phyloP scores from a whole-genome alignment of 2,113 vertebrate species.

The Oriolus oriolus region DNA sequence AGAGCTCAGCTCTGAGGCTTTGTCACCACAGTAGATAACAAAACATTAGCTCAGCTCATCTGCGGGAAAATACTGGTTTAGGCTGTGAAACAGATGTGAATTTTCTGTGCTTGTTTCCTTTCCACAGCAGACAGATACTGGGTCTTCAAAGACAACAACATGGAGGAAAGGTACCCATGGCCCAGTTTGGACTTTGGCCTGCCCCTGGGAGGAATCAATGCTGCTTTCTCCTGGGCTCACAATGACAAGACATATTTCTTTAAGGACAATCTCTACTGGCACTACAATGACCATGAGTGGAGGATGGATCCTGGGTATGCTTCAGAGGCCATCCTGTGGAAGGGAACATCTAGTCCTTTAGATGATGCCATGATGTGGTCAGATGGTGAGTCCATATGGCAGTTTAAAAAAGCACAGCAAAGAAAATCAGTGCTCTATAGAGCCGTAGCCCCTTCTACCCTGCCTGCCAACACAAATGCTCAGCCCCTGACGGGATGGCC shows the following conservation, averaged over 20 bases:
- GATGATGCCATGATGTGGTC: slow-evolving; percentile 96
- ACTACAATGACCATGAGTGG: slow-evolving; percentile 84
- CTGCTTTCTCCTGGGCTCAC: slow-evolving; percentile 90
- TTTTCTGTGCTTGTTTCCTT: slow-evolving; percentile 7
- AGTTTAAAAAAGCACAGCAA: neutral
- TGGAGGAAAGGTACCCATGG: slow-evolving; percentile 92
- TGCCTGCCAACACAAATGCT: neutral
- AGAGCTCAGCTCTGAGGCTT: neutral
- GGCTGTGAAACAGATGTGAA: neutral
- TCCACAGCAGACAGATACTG: slow-evolving; percentile 90
- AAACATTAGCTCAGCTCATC: neutral
- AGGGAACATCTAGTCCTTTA: slow-evolving; percentile 82
- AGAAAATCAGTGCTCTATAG: neutral
- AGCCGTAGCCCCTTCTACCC: neutral
- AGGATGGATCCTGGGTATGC: slow-evolving; percentile 91
- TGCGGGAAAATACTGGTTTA: neutral
- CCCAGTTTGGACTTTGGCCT: slow-evolving; percentile 89
- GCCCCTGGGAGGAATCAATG: slow-evolving; percentile 84
- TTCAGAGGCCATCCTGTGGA: slow-evolving; percentile 84
- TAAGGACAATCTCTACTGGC: slow-evolving; percentile 89
- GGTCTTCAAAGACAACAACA: slow-evolving; percentile 94
- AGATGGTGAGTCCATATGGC: slow-evolving; percentile 78
- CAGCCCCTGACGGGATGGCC: neutral
- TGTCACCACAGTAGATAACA: neutral
- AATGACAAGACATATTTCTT: slow-evolving; percentile 98